Evolutionary conservation across 53 echinoderm and acorn worm genomes (phyloP), one percentile per base, ranked within the genome.

Genomic region (Stichopus horrens): DNA sequence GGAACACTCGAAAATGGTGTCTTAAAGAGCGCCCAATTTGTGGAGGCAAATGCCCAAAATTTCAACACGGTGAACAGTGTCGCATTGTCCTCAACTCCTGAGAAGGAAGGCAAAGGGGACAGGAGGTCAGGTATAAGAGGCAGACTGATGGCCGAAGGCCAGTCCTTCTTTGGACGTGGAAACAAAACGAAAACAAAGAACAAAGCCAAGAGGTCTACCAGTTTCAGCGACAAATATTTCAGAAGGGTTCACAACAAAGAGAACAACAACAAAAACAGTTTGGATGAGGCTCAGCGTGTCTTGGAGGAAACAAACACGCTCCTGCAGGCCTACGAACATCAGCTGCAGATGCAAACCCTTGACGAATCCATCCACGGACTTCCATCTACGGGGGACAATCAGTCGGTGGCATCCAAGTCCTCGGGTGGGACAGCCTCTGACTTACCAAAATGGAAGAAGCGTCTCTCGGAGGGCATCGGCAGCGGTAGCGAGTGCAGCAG

Each of bases 401-500:
- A 89, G 10, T 74, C 93, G 5, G 53, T 82, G 52, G 86, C 91
- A 16, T 86, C 92, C 6, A 90, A 87, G 13, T 90, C 89, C 1
- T 96, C 96, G 37, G 76, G 91, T 16, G 92, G 94, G 21, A 90
- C 77, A 73, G 88, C 73, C 10, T 88, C 91, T 4, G 73, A 89
- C 9, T 5, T 90, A 21, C 88, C 90, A 55, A 93, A 88, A 86
- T 89, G 90, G 76, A 80, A 74, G 57, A 65, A 88, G 9, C 91
- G 84, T 20, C 93, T 86, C 87, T 84, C 90, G 13, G 78, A 77
- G 58, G 79, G 76, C 37, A 59, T 91, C 14, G 94, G 92, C 8
- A 97, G 95, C 52, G 95, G 93, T 9, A 94, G 95, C 21, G 92
- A 95, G 14, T 93, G 95, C 79, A 95, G 96, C 73, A 87, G 90